A percentile compares a stretch with the other conserved stretches of the same genome.
Conservation (phyloP, 1,140 invertebrate species). For the Scaptomyza hsui region DNA sequence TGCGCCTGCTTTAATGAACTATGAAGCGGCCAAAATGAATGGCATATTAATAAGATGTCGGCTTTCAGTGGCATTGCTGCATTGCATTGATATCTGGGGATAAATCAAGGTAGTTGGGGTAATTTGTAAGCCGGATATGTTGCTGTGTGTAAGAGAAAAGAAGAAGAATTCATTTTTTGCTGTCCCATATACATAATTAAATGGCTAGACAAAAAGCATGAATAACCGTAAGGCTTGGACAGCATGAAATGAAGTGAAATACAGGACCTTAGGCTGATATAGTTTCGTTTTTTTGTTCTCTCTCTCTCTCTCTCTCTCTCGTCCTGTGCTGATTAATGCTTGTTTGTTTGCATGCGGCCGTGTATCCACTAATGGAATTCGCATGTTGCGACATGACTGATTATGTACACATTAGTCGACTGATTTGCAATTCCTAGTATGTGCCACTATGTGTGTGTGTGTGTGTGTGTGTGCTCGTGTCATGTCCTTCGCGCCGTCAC, state of each 20-base stretch:
- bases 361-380: slow-evolving; percentile 80
- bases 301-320: slow-evolving; percentile 13
- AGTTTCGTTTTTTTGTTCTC: background rate
- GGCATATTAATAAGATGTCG: slow-evolving; percentile 79
- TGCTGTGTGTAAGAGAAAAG: slow-evolving; percentile 3
- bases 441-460: slow-evolving; percentile 9
- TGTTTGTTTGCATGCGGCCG: slow-evolving; percentile 71
- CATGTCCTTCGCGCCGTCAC: slow-evolving; percentile 54
- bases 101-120: slow-evolving; percentile 74
- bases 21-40: slow-evolving; percentile 79
- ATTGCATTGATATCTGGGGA: slow-evolving; percentile 58
- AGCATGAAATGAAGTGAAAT: slow-evolving; percentile 10
- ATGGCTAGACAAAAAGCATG: slow-evolving; percentile 70
- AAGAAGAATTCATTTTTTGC: slow-evolving; percentile 41
- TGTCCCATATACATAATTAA: slow-evolving; percentile 26
- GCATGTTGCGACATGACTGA: slow-evolving; percentile 80
- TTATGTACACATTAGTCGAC: slow-evolving; percentile 81
- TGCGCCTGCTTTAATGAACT: slow-evolving; percentile 76
- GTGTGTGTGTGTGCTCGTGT: slow-evolving; percentile 30
- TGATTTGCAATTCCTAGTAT: slow-evolving; percentile 79
- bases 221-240: slow-evolving; percentile 63
- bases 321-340: slow-evolving; percentile 69
- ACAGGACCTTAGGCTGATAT: slow-evolving; percentile 23
- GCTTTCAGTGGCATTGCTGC: slow-evolving; percentile 48
- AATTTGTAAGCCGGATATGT: slow-evolving; percentile 64